Conservation (phyloP, 2,888 invertebrate genomes). For the Calameuta idolon region DNA sequence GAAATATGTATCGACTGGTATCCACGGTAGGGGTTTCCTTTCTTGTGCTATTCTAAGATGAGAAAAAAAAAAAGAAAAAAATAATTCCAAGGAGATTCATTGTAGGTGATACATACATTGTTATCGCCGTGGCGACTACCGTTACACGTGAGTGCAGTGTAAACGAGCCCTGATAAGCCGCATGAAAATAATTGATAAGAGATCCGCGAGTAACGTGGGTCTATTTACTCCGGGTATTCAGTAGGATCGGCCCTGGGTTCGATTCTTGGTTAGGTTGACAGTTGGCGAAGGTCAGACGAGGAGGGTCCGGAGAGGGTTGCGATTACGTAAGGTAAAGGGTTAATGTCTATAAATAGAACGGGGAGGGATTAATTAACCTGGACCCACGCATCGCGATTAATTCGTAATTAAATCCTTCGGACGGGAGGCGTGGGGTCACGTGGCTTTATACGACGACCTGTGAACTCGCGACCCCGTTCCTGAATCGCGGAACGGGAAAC, state of each 20-base stretch:
- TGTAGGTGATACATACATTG: not conserved
- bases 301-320: not conserved
- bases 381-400: slow-evolving; percentile 54
- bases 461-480: not conserved
- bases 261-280: not conserved
- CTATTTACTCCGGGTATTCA: not conserved
- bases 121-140: not conserved
- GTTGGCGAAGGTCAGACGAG: not conserved
- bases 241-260: not conserved
- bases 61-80: not conserved
- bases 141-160: not conserved
- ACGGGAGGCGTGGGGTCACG: slow-evolving; percentile 40
- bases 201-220: not conserved
- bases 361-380: slow-evolving; percentile 38
- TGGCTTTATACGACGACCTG: not conserved
- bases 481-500: not conserved
- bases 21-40: not conserved
- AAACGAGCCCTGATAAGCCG: not conserved
- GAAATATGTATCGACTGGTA: not conserved
- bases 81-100: not conserved
- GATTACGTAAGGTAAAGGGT: not conserved
- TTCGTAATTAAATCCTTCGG: slow-evolving; percentile 56
- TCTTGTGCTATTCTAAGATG: not conserved
- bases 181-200: not conserved
- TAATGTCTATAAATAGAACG: not conserved